A percentile compares a stretch with the other conserved stretches of the same genome.
Evolutionary conservation across 2,797 vertebrate genomes (phyloP).

Genomic region (Gymnocypris eckloni): DNA sequence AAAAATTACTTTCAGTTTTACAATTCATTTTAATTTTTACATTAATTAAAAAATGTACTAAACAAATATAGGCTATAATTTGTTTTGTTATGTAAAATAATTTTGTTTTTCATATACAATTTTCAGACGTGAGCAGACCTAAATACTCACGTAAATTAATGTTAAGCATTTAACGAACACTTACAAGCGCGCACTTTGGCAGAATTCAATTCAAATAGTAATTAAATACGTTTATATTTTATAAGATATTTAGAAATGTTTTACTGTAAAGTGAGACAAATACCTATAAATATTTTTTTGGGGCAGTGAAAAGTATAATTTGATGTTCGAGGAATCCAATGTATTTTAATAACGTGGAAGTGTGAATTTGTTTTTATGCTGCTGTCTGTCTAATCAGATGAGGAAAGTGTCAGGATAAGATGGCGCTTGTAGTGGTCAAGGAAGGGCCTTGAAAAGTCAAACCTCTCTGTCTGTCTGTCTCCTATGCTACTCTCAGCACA

Average conservation of each 20-base stretch:
- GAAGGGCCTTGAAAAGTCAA: slow-evolving; percentile 22
- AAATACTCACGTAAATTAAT: no score
- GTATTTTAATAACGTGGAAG: neutral
- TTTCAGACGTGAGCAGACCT: no score
- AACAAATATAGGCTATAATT: no score
- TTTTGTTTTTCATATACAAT: no score
- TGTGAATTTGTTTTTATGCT: neutral
- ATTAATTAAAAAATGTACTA: no score
- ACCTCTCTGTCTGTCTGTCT: neutral
- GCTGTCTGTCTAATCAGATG: neutral
- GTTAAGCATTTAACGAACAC: no score
- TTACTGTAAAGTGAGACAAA: neutral
- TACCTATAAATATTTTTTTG: neutral
- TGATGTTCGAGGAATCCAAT: neutral
- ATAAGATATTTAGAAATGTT: neutral
- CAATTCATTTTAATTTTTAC: no score
- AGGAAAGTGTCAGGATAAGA: slow-evolving; percentile 11
- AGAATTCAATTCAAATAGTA: no score
- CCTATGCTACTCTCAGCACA: slow-evolving; percentile 10
- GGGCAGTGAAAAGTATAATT: neutral
- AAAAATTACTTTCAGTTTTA: no score
- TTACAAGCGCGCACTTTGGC: no score
- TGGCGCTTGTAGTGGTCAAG: slow-evolving; percentile 9
- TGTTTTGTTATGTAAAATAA: no score
- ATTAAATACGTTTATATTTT: no score